Conservation (phyloP, 1,140 invertebrate species). For the Acyrthosiphon pisum region DNA sequence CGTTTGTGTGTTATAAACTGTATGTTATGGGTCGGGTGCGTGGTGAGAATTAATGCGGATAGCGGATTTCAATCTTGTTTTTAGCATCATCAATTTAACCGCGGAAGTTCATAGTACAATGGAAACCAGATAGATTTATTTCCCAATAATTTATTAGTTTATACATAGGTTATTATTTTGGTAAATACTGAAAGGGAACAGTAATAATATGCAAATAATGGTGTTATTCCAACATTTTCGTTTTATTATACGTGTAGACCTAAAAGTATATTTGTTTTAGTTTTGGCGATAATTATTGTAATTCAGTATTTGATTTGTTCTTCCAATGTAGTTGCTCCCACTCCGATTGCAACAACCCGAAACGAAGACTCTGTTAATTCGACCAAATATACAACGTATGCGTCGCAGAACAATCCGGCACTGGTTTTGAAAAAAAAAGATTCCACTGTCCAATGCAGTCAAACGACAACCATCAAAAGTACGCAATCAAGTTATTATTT, state of each 20-base stretch:
- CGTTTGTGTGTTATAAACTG: not conserved
- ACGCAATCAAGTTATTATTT: not conserved
- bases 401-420: conserved; percentile 1
- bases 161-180: not conserved
- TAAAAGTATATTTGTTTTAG: not conserved
- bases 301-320: not conserved
- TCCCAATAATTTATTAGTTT: conserved; percentile 8
- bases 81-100: conserved; percentile 19
- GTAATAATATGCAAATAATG: not conserved
- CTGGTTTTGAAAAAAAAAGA: conserved; percentile 9
- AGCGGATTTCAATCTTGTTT: conserved; percentile 25
- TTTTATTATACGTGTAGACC: not conserved
- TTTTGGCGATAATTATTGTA: not conserved
- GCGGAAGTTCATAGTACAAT: conserved; percentile 20
- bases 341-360: conserved; percentile 34
- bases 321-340: conserved; percentile 40
- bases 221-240: not conserved
- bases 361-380: conserved; percentile 30
- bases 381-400: conserved; percentile 19
- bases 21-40: not conserved
- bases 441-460: conserved; percentile 35
- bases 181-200: conserved; percentile 1
- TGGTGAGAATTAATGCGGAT: not conserved
- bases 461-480: conserved; percentile 50
- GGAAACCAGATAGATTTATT: conserved; percentile 15